A percentile compares a stretch with the other conserved stretches of the same genome.
Evolutionary conservation across 2,113 vertebrate species (phyloP).

Genomic region (Chaetodon auriga): DNA sequence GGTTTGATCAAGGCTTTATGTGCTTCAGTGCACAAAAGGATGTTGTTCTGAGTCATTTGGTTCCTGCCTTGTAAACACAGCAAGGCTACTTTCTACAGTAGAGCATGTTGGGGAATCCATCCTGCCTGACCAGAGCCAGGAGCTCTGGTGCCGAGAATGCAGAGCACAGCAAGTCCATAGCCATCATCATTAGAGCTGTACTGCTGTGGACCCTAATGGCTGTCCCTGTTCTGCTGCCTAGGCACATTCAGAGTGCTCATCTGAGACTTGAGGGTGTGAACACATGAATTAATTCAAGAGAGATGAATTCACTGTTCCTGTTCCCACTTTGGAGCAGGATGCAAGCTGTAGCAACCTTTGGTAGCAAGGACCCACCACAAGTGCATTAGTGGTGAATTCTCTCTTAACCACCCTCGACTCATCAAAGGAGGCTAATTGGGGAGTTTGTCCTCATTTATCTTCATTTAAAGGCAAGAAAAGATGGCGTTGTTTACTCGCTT

Average conservation of each 20-base stretch:
- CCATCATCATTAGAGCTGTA: constrained; percentile 81
- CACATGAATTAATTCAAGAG: constrained; percentile 67
- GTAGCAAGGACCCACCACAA: constrained; percentile 4
- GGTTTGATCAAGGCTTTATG: constrained; percentile 18
- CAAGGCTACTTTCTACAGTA: constrained; percentile 41
- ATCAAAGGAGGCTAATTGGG: constrained; percentile 65
- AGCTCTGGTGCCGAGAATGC: constrained; percentile 66
- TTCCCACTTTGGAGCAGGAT: constrained; percentile 24
- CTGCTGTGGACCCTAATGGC: constrained; percentile 76
- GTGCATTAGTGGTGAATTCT: constrained; percentile 26
- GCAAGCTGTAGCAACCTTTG: constrained; percentile 3
- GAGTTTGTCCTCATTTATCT: constrained; percentile 76
- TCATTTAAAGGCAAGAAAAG: constrained; percentile 71
- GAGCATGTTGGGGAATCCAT: constrained; percentile 40
- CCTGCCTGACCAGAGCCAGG: constrained; percentile 22
- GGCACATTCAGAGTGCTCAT: constrained; percentile 77
- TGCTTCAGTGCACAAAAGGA: constrained; percentile 29
- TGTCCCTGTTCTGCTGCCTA: constrained; percentile 79
- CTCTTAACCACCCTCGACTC: constrained; percentile 53
- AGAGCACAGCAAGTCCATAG: constrained; percentile 77
- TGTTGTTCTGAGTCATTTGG: constrained; percentile 35
- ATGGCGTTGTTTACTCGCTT: constrained; percentile 72
- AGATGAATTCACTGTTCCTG: constrained; percentile 52
- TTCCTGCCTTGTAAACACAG: constrained; percentile 47
- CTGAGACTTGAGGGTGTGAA: constrained; percentile 68